Conservation (phyloP, 2,888 invertebrate species). For the Yponomeuta malinellus region DNA sequence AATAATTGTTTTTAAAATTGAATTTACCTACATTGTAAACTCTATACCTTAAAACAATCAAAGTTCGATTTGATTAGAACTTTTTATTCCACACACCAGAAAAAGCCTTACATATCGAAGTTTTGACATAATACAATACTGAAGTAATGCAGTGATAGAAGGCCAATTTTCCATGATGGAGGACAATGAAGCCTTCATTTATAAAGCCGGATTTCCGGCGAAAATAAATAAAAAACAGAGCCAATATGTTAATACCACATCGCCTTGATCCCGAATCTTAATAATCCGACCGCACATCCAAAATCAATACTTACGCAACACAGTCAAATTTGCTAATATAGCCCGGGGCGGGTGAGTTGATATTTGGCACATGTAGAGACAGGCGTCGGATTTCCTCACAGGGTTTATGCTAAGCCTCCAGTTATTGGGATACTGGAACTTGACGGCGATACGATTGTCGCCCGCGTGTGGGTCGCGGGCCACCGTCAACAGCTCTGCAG, state of each 20-base stretch:
- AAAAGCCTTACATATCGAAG: too few relatives aligned
- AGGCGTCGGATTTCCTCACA: constrained; percentile 82
- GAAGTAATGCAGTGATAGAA: too few relatives aligned
- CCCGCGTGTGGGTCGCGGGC: constrained; percentile 79
- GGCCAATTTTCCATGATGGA: too few relatives aligned
- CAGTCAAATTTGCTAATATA: constrained; percentile 83
- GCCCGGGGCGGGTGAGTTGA: constrained; percentile 87
- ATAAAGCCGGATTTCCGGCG: background rate
- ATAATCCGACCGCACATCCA: background rate
- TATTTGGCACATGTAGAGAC: constrained; percentile 87
- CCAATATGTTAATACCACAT: background rate
- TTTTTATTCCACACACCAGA: too few relatives aligned
- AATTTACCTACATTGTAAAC: too few relatives aligned
- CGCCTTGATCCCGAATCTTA: background rate
- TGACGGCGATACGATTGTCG: constrained; percentile 78
- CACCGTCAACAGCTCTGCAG: constrained; percentile 79
- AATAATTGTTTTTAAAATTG: too few relatives aligned
- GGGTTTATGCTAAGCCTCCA: constrained; percentile 83
- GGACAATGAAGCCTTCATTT: background rate
- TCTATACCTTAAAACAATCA: too few relatives aligned
- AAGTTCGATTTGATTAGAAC: too few relatives aligned
- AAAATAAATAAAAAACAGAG: background rate
- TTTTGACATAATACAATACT: too few relatives aligned
- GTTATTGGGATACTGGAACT: constrained; percentile 82
- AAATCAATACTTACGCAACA: constrained; percentile 77